Evolutionary conservation across 2,888 invertebrate species (phyloP), one percentile per base, ranked within the genome.

Genomic region (Stramonita haemastoma): DNA sequence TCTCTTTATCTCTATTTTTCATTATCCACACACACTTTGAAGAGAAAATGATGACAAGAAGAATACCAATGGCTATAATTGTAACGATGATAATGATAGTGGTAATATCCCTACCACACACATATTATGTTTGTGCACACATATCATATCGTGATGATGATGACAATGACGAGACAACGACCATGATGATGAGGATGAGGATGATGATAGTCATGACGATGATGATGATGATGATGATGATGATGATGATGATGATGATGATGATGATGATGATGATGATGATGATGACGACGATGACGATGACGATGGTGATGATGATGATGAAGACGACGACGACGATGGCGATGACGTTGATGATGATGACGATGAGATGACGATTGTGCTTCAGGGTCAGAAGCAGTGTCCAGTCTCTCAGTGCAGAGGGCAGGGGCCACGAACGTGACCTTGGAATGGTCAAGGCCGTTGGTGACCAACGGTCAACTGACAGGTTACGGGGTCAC

Each of bases 381-480:
- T 26, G 26, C 19, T 4, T 32, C 46, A 81, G 81, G 13, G 15
- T 84, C 84, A 13, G 84, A 84, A 57, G n/a, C 84, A 2, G 84
- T 84, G 84, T 36, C 57, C 57, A 57, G 56, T 57, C 57, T 84
- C 13, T 17, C 84, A 13, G 84, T 84, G 84, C 11, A 29, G 17
- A n/a, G 1, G 0, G 29, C 57, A 15, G 11, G 29, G 57, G 56
- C 84, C 22, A 34, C 17, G 17, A 57, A 57, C 57, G 56, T 84
- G 57, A 84, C 84, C 4, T 11, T 57, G 36, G 13, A n/a, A n/a
- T 84, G 84, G 84, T 29, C 56, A 26, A 11, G 2, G 29, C 84
- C 84, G 8, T 15, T 57, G 57, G 84, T 84, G 84, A 84, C 84
- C 84, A 84, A 84, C 57, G 84, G 84, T 57, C 84, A 57, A 29